Base-by-base conservation (phyloP, 2,888 invertebrate species). In the Chalcosyrphus nemorum region DNA sequence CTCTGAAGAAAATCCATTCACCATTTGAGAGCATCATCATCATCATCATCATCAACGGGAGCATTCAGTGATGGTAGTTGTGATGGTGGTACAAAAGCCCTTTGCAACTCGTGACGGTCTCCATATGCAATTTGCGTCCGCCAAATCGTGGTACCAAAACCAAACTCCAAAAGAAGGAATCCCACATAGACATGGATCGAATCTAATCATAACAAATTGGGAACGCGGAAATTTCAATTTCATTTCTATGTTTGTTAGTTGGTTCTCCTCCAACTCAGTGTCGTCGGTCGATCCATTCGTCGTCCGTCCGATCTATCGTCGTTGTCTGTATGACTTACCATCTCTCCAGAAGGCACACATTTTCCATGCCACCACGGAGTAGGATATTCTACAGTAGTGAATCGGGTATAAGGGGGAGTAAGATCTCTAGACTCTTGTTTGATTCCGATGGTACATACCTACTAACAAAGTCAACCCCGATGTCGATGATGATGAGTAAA, bases 191-290 rank as follows among this genome's bases (percentile, higher is more conserved):
- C 71, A 56, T 61, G 52, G 61, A 65, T 72, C 61, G 77, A 74
- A 78, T 72, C 61, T 77, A 82, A 82, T 82, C 78, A 82, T 78
- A 78, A 82, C 72, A 78, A 78, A 78, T 78, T 82, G 82, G 78
- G 82, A 78, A 82, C 82, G 82, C 72, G 78, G 82, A 82, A 82
- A 82, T 82, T 82, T 82, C 71, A 77, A 82, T 82, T 82, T 77
- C 82, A 82, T 72, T 82, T 74, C 74, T 68, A 61, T 78, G 68
- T 84, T 78, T 74, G 68, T 74, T 52, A 38, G 77, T 77, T 32
- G 9, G n/a, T 32, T 32, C 9, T 66, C 27, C 38, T n/a, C n/a
- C n/a, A n/a, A 19, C 7, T 41, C 66, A 59, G 29, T 66, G 65
- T 54, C n/a, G n/a, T n/a, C n/a, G n/a, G n/a, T n/a, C 76, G 68